A percentile compares a stretch with the other conserved stretches of the same genome.
These are phyloP conservation scores for Tipula helvola DNA, from an alignment of 2,888 invertebrate genomes.

Conservation along the genomic window DNA sequence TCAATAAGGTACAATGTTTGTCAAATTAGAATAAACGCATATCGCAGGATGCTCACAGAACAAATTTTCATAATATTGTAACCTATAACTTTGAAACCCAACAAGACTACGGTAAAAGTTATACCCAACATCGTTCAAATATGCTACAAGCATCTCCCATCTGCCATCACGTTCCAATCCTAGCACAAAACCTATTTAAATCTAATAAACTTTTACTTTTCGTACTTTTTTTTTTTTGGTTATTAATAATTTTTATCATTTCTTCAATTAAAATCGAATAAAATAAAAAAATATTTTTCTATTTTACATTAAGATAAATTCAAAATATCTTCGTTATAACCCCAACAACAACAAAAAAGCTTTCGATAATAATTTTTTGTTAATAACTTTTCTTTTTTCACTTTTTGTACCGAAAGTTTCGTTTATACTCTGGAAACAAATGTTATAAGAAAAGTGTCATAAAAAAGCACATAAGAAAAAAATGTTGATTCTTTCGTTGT, in stretches of 20 bases:
- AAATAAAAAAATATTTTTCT: not conserved
- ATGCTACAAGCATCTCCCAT: not conserved
- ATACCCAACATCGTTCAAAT: not conserved
- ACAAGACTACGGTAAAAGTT: not conserved
- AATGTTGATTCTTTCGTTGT: not conserved
- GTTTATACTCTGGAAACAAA: not conserved
- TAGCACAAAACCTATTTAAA: not conserved
- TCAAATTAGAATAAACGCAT: too few relatives aligned
- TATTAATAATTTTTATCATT: not conserved
- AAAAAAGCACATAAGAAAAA: not conserved
- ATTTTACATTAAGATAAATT: not conserved
- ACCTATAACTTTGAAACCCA: not conserved
- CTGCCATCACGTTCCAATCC: not conserved
- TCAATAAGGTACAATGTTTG: too few relatives aligned
- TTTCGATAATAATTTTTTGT: not conserved
- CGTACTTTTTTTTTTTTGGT: not conserved
- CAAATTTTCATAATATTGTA: not conserved
- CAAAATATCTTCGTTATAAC: not conserved
- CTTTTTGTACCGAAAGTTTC: not conserved
- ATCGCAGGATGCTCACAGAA: too few relatives aligned
- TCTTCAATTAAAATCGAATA: not conserved
- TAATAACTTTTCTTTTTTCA: not conserved
- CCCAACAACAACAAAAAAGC: not conserved
- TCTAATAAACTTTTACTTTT: not conserved
- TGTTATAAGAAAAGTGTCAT: not conserved